Base-by-base conservation (phyloP, 2,797 vertebrate genomes). In the Thripadectes ignobilis region DNA sequence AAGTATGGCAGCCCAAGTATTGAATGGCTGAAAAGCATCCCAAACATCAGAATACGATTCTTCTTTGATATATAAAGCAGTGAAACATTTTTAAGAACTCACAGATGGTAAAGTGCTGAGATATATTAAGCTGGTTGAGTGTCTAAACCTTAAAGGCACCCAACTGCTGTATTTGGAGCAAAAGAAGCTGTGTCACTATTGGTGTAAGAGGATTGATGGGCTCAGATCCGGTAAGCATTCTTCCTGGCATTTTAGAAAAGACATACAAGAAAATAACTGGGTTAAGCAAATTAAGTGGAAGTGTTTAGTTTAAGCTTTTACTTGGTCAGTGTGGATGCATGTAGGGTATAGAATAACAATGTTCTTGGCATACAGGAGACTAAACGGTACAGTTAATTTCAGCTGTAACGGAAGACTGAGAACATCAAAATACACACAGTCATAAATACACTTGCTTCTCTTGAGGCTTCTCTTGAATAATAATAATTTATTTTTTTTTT, bases 101-200 rank as follows among this genome's bases (percentile, higher is more conserved):
- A 36, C 73, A 93, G 78, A 30, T 6, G 14, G 45, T 76, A 52
- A 32, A 69, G 39, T 63, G 57, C 73, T 7, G 26, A 71, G 41
- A 80, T 85, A 27, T 4, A 54, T 75, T 94, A 88, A 97, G 67
- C 69, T 84, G 81, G 38, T 67, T 59, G 55, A 84, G 48, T 46
- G 36, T 41, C 75, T 96, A 85, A 93, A 88, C 54, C 89, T 94
- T 88, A 82, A 91, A 83, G 66, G 34, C 6, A 9, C 22, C 30
- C 49, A 10, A 18, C 55, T 83, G 27, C 32, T 88, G 55, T 85
- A 81, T 90, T 69, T 87, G 68, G 75, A 92, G 66, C 46, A 91
- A 89, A 83, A 85, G 52, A 73, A 90, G 61, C 48, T 78, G 36
- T 78, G 55, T 96, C 72, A 92, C 69, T 85, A 10, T 52, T 73